Evolutionary conservation across 2,113 vertebrate species (phyloP), one percentile per base, ranked within the genome.

Genomic region (Pogona vitticeps): DNA sequence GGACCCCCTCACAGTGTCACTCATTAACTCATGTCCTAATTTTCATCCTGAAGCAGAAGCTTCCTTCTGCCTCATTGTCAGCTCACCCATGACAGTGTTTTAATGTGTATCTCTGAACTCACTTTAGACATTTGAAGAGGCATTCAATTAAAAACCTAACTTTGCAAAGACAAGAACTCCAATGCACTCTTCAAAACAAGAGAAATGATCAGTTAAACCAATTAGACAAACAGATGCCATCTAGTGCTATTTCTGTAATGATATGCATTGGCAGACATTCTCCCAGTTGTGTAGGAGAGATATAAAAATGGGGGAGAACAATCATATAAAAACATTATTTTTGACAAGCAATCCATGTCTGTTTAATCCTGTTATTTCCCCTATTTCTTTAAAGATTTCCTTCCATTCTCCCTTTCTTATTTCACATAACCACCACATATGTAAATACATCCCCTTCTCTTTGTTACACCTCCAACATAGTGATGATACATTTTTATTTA

Each of bases 231-330:
- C 72, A 90, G 92, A 92, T 91, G 82, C 85, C 88, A 84, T 1
- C 0, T 65, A 0, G 0, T 90, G 91, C 90, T 91, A 56, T 93
- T 94, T 94, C 92, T 93, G 92, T 93, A 91, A 82, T 1, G 68
- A 90, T 82, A 26, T 92, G 89, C 89, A 79, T 90, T 84, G 77
- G 87, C 82, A 89, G 92, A 93, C 89, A 89, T 92, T 95, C 82
- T 88, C 83, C 85, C 76, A 42, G 83, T 86, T 84, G 84, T 72
- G 92, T 92, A 90, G 94, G 92, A 91, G 92, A 90, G 70, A 86
- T 72, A n/a, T 67, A 58, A 75, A 92, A 86, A 58, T 85, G 90
- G 90, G 94, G 94, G 91, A 92, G 73, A 65, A 76, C 88, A 94
- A 92, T 92, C 88, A 88, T 88, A 86, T 7, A 85, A 63, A 1